Conservation (phyloP, 2,113 vertebrate genomes). For the Equus przewalskii region DNA sequence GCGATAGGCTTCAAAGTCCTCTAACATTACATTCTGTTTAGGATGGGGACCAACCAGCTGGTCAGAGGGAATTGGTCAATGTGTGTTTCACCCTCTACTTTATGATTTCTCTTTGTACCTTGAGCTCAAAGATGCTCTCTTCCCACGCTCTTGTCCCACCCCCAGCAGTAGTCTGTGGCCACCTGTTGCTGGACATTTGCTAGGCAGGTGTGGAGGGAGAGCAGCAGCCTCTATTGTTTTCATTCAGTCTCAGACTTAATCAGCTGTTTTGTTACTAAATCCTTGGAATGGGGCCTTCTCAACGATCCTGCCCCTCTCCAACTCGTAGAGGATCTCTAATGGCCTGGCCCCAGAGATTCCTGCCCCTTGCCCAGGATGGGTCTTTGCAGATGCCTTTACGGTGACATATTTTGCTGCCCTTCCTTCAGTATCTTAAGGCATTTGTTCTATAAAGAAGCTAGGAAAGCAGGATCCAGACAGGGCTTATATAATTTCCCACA, state of each 20-base stretch:
- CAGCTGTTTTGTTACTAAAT: not conserved
- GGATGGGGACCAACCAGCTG: not conserved
- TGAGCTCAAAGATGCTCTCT: not conserved
- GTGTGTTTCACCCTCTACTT: not conserved
- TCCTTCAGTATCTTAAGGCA: not conserved
- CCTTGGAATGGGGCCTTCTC: not conserved
- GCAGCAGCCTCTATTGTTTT: not conserved
- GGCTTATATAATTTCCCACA: not conserved
- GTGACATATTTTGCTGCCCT: not conserved
- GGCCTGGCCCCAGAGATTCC: not conserved
- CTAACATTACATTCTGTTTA: not conserved
- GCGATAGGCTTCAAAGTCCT: not conserved
- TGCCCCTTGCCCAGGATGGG: not conserved
- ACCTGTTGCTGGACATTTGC: not conserved
- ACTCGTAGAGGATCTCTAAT: not conserved
- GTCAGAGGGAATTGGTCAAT: not conserved
- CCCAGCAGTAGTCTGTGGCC: not conserved
- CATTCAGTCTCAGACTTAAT: not conserved
- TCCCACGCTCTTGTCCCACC: accelerated
- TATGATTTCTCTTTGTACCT: not conserved
- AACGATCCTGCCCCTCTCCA: too few species aligned
- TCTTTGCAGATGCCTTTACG: not conserved
- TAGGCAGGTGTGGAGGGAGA: accelerated
- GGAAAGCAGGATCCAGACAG: not conserved
- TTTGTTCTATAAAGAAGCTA: not conserved